phyloP scores from a whole-genome alignment of 2,797 vertebrate genomes.

The Sylvilagus floridanus region DNA sequence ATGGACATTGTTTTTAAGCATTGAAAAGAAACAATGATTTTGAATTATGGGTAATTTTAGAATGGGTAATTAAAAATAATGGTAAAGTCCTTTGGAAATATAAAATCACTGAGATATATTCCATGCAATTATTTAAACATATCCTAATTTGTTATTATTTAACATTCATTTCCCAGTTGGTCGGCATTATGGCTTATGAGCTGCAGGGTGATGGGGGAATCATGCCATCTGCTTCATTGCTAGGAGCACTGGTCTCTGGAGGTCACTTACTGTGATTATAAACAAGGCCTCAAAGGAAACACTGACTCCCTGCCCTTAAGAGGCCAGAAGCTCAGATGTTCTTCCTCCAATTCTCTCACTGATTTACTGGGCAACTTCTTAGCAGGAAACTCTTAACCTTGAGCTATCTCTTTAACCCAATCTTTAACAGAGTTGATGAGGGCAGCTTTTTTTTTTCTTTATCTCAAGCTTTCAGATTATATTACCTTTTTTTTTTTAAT shows the following conservation, averaged over 20 bases:
- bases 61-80: constrained; percentile 49
- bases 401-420: constrained; percentile 56
- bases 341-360: constrained; percentile 20
- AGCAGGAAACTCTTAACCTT: constrained; percentile 66
- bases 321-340: constrained; percentile 27
- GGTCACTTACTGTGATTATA: constrained; percentile 59
- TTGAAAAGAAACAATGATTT: neutral
- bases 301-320: neutral
- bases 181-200: constrained; percentile 35
- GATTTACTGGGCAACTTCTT: constrained; percentile 46
- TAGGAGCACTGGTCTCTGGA: constrained; percentile 42
- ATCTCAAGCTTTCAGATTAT: constrained; percentile 37
- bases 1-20: neutral
- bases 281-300: constrained; percentile 48
- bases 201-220: neutral
- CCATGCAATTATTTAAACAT: constrained; percentile 51
- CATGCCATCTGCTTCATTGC: constrained; percentile 66
- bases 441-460: constrained; percentile 8
- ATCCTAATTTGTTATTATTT: constrained; percentile 57
- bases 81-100: constrained; percentile 48
- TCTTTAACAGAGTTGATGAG: constrained; percentile 54
- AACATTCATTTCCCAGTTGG: constrained; percentile 38
- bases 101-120: constrained; percentile 38
- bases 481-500: neutral
- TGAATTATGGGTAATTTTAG: constrained; percentile 14